These are phyloP conservation scores for Nannospalax galili DNA, from an alignment of 2,113 vertebrate species.

Conservation along the genomic window DNA sequence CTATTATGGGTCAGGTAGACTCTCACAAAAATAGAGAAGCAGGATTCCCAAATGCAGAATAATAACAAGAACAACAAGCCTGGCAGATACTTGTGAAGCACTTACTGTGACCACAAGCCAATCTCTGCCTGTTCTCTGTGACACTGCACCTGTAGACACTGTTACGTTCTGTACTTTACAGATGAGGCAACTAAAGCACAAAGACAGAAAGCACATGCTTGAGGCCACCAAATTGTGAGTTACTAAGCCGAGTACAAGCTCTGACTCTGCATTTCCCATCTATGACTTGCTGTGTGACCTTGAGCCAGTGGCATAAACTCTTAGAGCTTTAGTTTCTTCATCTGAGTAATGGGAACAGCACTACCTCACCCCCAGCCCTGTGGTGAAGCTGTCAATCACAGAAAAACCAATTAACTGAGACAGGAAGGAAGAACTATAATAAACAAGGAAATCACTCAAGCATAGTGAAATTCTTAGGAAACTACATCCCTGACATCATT, in stretches of 20 bases:
- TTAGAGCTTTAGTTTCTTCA: neutral
- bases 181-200: neutral
- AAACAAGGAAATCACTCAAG: neutral
- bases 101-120: neutral
- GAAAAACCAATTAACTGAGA: neutral
- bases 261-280: neutral
- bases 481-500: neutral
- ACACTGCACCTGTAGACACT: neutral
- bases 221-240: neutral
- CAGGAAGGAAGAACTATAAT: neutral
- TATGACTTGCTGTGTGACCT: neutral
- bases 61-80: neutral
- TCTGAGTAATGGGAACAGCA: neutral
- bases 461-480: neutral
- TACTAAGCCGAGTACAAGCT: neutral
- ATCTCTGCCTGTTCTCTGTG: neutral
- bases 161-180: neutral
- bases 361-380: neutral
- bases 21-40: neutral
- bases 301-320: neutral
- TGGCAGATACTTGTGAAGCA: neutral
- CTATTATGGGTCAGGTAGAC: neutral
- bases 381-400: neutral
- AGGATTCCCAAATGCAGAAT: neutral
- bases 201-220: neutral